These are phyloP conservation scores for Lycorma delicatula DNA, from an alignment of 1,140 invertebrate genomes.

Conservation along the genomic window DNA sequence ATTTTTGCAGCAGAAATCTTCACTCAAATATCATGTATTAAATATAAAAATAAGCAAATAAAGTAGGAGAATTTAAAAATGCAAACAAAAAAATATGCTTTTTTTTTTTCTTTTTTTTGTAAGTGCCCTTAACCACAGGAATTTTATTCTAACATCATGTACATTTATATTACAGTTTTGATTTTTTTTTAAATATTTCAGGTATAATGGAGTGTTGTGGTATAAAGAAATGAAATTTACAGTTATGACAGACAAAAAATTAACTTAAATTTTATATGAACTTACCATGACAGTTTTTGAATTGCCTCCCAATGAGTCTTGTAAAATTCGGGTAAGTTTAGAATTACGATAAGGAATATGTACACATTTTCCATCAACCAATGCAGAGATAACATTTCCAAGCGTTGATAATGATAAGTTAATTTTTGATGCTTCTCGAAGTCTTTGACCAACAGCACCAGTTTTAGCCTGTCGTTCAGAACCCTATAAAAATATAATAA, in stretches of 20 bases:
- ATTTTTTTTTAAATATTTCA: too few relatives aligned
- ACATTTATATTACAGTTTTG: too few relatives aligned
- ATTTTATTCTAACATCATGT: too few relatives aligned
- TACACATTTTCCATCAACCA: constrained; percentile 88
- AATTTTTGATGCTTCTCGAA: constrained; percentile 93
- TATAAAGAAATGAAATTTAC: too few relatives aligned
- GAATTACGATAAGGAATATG: constrained; percentile 94
- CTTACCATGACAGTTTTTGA: constrained; percentile 91
- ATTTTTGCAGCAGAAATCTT: too few relatives aligned
- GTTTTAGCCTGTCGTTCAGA: constrained; percentile 89
- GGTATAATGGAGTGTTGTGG: too few relatives aligned
- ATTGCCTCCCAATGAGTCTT: constrained; percentile 93
- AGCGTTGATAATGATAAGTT: constrained; percentile 89
- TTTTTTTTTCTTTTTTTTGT: too few relatives aligned
- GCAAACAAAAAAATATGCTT: too few relatives aligned
- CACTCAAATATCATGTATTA: too few relatives aligned
- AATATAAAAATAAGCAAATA: too few relatives aligned
- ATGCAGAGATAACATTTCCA: constrained; percentile 90
- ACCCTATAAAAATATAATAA: constrained; percentile 47
- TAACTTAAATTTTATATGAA: constrained; percentile 1
- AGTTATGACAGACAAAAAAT: constrained; percentile 10
- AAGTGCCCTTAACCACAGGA: too few relatives aligned
- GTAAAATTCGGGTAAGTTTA: constrained; percentile 83
- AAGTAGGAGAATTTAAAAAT: too few relatives aligned
- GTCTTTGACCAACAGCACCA: constrained; percentile 74